phyloP scores from a whole-genome alignment of 2,888 invertebrate genomes.

The Harmothoe impar region DNA sequence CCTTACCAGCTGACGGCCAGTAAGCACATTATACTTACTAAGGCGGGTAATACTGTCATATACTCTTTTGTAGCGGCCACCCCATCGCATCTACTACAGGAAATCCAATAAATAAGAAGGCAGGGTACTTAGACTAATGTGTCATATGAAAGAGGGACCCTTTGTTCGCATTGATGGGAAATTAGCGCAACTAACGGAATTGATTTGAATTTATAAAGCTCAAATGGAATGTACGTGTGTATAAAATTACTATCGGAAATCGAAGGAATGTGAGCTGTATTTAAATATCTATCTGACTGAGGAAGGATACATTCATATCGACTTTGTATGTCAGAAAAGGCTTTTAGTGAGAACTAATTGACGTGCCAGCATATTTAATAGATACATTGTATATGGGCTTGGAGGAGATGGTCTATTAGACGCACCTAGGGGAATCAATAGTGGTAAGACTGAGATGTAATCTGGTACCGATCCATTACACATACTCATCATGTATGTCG shows the following conservation, averaged over 20 bases:
- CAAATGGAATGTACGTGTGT: not conserved
- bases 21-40: conserved; percentile 12
- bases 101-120: conserved; percentile 29
- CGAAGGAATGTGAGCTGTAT: not conserved
- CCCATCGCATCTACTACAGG: not conserved
- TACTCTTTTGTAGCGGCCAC: not conserved
- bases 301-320: not conserved
- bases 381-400: not conserved
- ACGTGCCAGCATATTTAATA: not conserved
- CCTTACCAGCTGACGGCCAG: not conserved
- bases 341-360: not conserved
- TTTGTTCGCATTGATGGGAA: not conserved
- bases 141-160: not conserved
- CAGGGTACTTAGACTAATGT: not conserved
- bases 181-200: not conserved
- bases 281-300: not conserved
- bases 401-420: not conserved
- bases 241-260: not conserved
- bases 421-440: conserved; percentile 1
- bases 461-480: not conserved
- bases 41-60: conserved; percentile 15
- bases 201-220: not conserved
- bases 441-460: not conserved
- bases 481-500: not conserved
- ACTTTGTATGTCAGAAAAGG: not conserved